Percentiles rank a stretch among this genome's conserved stretches.
Evolutionary conservation across 2,113 vertebrate species (phyloP).

Genomic region (Microcebus ravelobensis): DNA sequence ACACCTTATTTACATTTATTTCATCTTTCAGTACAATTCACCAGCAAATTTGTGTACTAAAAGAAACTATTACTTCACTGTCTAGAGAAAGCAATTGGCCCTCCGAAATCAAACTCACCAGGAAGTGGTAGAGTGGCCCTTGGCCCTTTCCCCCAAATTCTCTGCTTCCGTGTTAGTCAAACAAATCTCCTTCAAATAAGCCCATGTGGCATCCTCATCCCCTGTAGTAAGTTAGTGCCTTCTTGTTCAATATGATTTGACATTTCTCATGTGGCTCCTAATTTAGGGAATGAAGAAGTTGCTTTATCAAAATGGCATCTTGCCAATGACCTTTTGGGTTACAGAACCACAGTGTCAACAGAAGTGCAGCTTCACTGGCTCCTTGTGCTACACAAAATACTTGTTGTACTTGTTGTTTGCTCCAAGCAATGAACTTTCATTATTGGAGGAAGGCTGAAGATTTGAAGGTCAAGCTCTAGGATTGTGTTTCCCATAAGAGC

Average conservation of each 20-base stretch:
- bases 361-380: not conserved
- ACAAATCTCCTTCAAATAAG: not conserved
- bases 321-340: slow-evolving; percentile 19
- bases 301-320: slow-evolving; percentile 46
- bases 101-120: not conserved
- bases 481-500: slow-evolving; percentile 35
- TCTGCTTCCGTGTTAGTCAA: not conserved
- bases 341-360: not conserved
- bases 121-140: not conserved
- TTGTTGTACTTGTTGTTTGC: slow-evolving; percentile 48
- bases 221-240: not conserved
- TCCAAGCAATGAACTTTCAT: slow-evolving; percentile 55
- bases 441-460: slow-evolving; percentile 55
- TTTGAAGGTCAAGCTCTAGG: slow-evolving; percentile 41
- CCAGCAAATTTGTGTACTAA: not conserved
- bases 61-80: not conserved
- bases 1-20: not conserved
- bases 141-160: not conserved
- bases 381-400: slow-evolving; percentile 5
- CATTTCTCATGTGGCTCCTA: slow-evolving; percentile 31
- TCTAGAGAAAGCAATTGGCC: not conserved
- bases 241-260: slow-evolving; percentile 17
- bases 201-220: not conserved
- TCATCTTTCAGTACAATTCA: not conserved
- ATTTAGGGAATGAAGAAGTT: slow-evolving; percentile 45